Evolutionary conservation across 2,888 invertebrate genomes (phyloP).

Genomic region (Sericinus montela): DNA sequence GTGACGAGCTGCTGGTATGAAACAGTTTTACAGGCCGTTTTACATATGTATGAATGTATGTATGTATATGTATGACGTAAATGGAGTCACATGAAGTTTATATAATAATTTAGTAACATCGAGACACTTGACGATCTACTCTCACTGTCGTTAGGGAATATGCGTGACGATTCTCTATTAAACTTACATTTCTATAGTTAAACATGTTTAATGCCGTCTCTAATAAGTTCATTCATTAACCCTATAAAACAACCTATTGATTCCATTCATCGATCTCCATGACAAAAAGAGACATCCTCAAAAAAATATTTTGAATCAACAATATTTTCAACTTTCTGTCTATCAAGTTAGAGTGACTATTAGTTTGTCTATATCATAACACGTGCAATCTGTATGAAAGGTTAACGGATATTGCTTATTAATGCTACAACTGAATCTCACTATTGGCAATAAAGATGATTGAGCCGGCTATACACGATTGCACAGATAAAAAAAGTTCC

Average conservation of each 20-base stretch:
- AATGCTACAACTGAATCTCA: slow-evolving; percentile 62
- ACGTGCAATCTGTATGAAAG: slow-evolving; percentile 62
- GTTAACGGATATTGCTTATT: slow-evolving; percentile 72
- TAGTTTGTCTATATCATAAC: slow-evolving; percentile 30
- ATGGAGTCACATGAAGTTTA: too few species aligned
- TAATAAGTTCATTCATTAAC: slow-evolving; percentile 10
- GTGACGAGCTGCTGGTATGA: too few species aligned
- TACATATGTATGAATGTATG: too few species aligned
- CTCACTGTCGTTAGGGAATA: too few species aligned
- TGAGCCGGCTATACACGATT: slow-evolving; percentile 39
- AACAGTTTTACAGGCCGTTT: too few species aligned
- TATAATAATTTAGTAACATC: too few species aligned
- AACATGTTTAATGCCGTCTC: not conserved
- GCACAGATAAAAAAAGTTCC: slow-evolving; percentile 23
- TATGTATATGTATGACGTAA: too few species aligned
- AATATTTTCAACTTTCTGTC: not conserved
- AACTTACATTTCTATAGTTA: too few species aligned
- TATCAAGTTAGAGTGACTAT: slow-evolving; percentile 25
- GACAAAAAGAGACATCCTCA: slow-evolving; percentile 23
- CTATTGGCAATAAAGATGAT: slow-evolving; percentile 68
- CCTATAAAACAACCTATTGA: slow-evolving; percentile 42
- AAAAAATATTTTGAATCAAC: slow-evolving; percentile 16
- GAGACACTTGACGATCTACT: too few species aligned
- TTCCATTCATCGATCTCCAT: slow-evolving; percentile 55
- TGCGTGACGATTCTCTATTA: too few species aligned